These are phyloP conservation scores for Galagoides demidoff DNA, from an alignment of 2,797 vertebrate species.

Conservation along the genomic window DNA sequence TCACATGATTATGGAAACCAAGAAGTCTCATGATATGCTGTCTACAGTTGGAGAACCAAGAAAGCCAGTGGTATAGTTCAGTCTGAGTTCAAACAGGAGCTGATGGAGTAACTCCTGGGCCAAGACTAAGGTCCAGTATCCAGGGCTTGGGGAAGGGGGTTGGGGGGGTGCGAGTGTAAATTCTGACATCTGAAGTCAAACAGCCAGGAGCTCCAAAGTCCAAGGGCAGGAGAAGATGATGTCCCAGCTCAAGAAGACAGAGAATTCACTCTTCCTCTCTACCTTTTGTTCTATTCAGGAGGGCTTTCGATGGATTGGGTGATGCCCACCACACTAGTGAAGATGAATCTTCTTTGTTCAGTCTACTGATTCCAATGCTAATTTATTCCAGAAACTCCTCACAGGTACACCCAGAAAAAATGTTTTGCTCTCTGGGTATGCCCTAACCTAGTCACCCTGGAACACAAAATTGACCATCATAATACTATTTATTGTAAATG, in stretches of 20 bases:
- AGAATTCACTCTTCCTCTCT: background rate
- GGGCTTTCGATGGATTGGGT: accelerated
- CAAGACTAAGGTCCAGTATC: background rate
- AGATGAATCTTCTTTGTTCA: background rate
- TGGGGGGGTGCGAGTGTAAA: background rate
- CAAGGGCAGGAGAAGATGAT: background rate
- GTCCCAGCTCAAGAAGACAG: background rate
- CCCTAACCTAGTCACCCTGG: background rate
- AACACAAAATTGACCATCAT: background rate
- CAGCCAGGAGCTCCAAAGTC: background rate
- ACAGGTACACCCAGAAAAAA: background rate
- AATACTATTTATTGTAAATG: background rate
- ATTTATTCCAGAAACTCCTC: background rate
- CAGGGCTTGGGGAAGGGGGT: background rate
- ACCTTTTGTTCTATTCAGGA: background rate
- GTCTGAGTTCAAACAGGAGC: background rate
- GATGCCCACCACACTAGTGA: too few species aligned
- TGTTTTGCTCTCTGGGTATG: background rate
- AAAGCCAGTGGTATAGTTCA: background rate
- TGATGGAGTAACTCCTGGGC: background rate
- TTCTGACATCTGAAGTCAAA: background rate
- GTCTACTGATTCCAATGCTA: background rate
- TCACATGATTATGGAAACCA: background rate
- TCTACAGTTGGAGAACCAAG: background rate
- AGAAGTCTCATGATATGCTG: background rate